Evolutionary conservation across 1,140 invertebrate species (phyloP), one percentile per base, ranked within the genome.

Genomic region (Scaptomyza pallida): DNA sequence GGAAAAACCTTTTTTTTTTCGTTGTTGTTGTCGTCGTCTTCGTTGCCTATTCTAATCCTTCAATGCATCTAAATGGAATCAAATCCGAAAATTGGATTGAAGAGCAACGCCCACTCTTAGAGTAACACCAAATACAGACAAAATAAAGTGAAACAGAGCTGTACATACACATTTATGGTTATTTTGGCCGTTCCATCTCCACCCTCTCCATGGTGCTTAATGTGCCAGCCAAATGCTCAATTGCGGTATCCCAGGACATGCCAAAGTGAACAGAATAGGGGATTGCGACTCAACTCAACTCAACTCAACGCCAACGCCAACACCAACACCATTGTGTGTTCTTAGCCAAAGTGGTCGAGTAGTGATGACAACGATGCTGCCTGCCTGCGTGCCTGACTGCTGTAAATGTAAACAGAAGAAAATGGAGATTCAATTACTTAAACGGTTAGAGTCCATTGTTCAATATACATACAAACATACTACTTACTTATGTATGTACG

Each of bases 371-470:
- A 33, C 54, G 61, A 30, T 26, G 23, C 23, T 26, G 23, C 23
- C 23, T 67, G n/a, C n/a, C n/a, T n/a, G n/a, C n/a, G n/a, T n/a
- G n/a, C n/a, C n/a, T n/a, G n/a, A n/a, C n/a, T n/a, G 73, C 60
- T 70, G 63, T 62, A 70, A 83, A 72, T 89, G 75, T 89, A 90
- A 90, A 90, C 80, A 90, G 78, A 71, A 57, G 72, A 81, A 90
- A 90, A 90, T 89, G 72, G 76, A 90, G 73, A 89, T 83, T 79
- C 89, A 90, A 90, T 90, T 90, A 90, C 89, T 90, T 90, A 90
- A 90, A 90, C 79, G 86, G 85, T 89, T 83, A 76, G 71, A 76
- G 71, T 57, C 86, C 78, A 80, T 90, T 90, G 88, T 90, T 80
- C 54, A 72, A 75, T 75, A 73, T 26, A 26, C 23, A 26, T 23